Percentiles rank a stretch among this genome's conserved stretches.
These are phyloP conservation scores for Cryptocheilus praepositus DNA, from an alignment of 2,888 invertebrate genomes.

Conservation along the genomic window DNA sequence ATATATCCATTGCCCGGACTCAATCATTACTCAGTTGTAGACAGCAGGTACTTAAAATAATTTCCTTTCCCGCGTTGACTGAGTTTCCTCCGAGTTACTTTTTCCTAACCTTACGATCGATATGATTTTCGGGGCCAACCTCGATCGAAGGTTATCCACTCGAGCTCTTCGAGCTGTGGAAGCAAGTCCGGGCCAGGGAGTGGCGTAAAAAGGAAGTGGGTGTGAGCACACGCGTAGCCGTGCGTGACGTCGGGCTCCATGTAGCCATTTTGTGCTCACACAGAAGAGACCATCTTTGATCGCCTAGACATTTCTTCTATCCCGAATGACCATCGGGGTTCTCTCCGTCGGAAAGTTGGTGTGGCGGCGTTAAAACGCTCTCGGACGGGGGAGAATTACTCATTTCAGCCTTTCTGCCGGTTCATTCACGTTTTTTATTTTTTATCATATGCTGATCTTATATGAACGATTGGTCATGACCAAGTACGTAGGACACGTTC, in stretches of 20 bases:
- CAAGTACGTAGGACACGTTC: not conserved
- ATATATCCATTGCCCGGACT: no score
- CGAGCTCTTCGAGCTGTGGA: slow-evolving; percentile 36
- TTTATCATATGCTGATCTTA: not conserved
- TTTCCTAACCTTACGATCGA: no score
- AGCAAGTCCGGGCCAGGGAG: slow-evolving; percentile 68
- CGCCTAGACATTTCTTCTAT: slow-evolving; percentile 6
- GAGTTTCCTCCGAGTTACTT: not conserved
- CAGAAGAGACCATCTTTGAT: slow-evolving; percentile 63
- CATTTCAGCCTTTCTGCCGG: no score
- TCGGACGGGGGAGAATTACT: no score
- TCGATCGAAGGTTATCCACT: slow-evolving; percentile 25
- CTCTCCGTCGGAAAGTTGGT: not conserved
- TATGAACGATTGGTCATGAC: no score
- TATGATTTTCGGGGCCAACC: no score
- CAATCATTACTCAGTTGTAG: no score
- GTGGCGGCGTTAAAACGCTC: not conserved
- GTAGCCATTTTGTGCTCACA: slow-evolving; percentile 66
- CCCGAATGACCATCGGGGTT: no score
- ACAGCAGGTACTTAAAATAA: no score
- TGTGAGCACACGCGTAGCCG: slow-evolving; percentile 73
- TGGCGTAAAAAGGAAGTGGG: slow-evolving; percentile 75
- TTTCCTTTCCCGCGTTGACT: no score
- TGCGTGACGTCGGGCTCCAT: slow-evolving; percentile 66
- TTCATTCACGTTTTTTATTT: not conserved